Evolutionary conservation across 2,888 invertebrate genomes (phyloP).

Genomic region (Hyles lineata): DNA sequence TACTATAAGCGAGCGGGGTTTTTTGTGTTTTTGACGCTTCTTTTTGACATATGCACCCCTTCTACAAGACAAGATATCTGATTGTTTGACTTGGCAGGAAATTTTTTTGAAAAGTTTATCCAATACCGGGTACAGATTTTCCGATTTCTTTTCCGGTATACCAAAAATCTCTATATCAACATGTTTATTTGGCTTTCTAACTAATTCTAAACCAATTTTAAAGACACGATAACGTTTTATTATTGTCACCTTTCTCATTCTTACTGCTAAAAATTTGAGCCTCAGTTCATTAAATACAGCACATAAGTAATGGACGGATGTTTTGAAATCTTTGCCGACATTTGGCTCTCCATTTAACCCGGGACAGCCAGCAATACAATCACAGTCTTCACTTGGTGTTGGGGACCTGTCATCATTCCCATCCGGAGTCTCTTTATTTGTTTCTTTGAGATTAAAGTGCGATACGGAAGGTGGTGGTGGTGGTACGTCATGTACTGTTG

Average conservation of each 20-base stretch:
- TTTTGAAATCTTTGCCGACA: not conserved
- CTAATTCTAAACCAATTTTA: not conserved
- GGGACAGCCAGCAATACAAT: not conserved
- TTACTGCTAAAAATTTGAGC: not conserved
- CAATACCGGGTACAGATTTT: not conserved
- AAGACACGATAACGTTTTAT: not conserved
- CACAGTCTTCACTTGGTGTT: too few relatives aligned
- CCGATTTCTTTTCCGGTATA: not conserved
- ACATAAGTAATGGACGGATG: not conserved
- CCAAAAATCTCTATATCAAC: not conserved
- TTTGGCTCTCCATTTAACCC: not conserved
- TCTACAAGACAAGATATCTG: not conserved
- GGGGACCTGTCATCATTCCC: too few relatives aligned
- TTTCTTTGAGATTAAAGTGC: not conserved
- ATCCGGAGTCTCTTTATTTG: not conserved
- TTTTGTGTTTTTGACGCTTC: slow-evolving; percentile 1
- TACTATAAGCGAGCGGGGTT: not conserved
- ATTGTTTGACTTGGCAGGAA: not conserved
- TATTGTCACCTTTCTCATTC: not conserved
- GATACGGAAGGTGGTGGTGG: too few relatives aligned
- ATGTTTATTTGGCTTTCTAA: not conserved
- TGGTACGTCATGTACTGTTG: not conserved
- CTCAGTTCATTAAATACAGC: not conserved
- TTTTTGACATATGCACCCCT: not conserved
- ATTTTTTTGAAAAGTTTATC: not conserved